Base-by-base conservation (phyloP, 2,113 vertebrate species). In the Misgurnus anguillicaudatus region DNA sequence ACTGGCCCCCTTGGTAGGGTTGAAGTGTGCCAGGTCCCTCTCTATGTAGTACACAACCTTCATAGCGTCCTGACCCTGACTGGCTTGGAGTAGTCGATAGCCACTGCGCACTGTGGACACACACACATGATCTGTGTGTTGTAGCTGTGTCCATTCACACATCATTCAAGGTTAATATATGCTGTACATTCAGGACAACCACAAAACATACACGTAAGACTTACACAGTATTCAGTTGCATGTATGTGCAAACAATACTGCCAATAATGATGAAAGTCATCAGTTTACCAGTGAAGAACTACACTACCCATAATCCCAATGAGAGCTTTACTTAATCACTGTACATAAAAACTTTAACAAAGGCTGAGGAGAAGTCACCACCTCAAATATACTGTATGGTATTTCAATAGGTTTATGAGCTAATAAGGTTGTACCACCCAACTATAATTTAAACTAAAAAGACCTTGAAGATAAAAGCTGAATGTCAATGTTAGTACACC, bases 41-140 rank as follows among this genome's bases (percentile, higher is more conserved):
- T 98, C 95, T 0, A 97, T 89, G 79, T 95, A 97, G 92, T 96
- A 98, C 73, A 97, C 88, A 89, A 96, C 94, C 91, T 97, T 98
- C 95, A 96, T 94, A 87, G 95, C 95, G 85, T 96, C 95, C 86
- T 94, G 93, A 78, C 95, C 90, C 88, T 95, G 95, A 91, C 93
- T 94, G n/a, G 94, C 31, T 86, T 95, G 95, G 88, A 96, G 94
- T 83, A 96, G 94, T 83, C 94, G 92, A 90, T 96, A 98, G 21
- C 95, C 96, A 91, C 95, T 96, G 86, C 90, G 88, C 85, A 95
- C 96, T 91, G 94, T 79, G 62, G 85, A 90, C 81, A 85, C 75
- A 84, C 68, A 64, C 71, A 82, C 76, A 69, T 38, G 61, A 53
- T 42, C 69, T 79, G 80, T 81, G 79, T 82, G 76, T 81, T 70